These are phyloP conservation scores for Halcyon chelicuti DNA, from an alignment of 2,797 vertebrate genomes.

Conservation along the genomic window DNA sequence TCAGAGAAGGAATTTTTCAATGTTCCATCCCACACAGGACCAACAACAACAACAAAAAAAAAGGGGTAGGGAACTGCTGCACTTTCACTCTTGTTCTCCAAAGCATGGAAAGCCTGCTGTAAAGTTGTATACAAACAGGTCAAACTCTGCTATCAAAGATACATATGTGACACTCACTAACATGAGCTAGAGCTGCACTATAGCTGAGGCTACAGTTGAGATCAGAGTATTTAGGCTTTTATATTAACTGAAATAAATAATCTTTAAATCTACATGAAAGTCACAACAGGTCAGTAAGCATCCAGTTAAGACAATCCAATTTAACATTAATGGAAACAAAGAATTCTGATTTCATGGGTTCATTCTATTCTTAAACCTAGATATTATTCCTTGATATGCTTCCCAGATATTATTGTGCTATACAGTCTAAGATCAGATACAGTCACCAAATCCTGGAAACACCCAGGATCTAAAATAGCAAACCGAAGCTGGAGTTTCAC, in stretches of 20 bases:
- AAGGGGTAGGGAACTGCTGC: not conserved
- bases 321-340: conserved; percentile 17
- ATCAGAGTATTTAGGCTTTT: not conserved
- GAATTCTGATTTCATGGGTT: not conserved
- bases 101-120: not conserved
- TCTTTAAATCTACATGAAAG: not conserved
- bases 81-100: not conserved
- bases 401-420: conserved; percentile 2
- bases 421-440: conserved; percentile 10
- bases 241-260: conserved; percentile 12
- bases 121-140: not conserved
- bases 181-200: not conserved
- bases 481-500: not conserved
- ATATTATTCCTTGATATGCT: not conserved
- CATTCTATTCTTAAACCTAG: conserved; percentile 17
- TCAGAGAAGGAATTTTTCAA: not conserved
- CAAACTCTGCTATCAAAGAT: not conserved
- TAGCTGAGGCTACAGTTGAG: not conserved
- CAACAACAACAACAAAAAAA: not conserved
- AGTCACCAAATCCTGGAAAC: not conserved
- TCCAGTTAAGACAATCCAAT: not conserved
- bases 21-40: not conserved
- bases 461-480: not conserved
- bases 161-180: not conserved
- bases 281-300: conserved; percentile 27